A percentile compares a stretch with the other conserved stretches of the same genome.
Conservation (phyloP, 2,113 vertebrate genomes). For the Scophthalmus maximus region DNA sequence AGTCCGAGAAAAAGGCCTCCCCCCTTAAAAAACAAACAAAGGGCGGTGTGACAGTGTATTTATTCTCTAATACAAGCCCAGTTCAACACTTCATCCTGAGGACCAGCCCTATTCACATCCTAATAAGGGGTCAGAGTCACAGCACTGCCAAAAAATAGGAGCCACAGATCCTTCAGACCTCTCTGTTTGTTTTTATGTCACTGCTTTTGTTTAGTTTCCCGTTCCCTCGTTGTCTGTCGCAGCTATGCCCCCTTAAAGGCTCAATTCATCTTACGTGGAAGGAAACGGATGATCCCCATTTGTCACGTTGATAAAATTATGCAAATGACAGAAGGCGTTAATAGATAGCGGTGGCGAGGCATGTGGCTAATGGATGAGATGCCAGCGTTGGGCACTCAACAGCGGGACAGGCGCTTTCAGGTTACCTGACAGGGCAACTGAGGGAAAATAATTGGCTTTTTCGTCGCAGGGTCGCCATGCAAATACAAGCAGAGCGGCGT, state of each 20-base stretch:
- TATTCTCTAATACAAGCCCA: constrained; percentile 46
- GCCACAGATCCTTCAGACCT: constrained; percentile 42
- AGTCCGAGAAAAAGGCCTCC: constrained; percentile 35
- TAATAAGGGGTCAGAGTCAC: constrained; percentile 56
- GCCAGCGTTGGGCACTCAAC: constrained; percentile 71
- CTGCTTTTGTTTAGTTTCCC: constrained; percentile 65
- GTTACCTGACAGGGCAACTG: constrained; percentile 82
- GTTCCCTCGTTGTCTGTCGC: constrained; percentile 46
- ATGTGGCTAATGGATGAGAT: constrained; percentile 81
- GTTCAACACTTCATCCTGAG: constrained; percentile 42
- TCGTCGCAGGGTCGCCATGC: constrained; percentile 73
- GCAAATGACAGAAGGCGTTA: constrained; percentile 82
- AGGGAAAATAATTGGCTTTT: constrained; percentile 85
- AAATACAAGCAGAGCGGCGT: constrained; percentile 70
- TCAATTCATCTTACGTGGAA: constrained; percentile 80
- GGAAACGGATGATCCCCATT: constrained; percentile 79
- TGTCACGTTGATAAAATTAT: constrained; percentile 85
- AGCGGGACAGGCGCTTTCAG: constrained; percentile 80
- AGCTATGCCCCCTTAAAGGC: constrained; percentile 67
- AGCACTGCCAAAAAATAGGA: constrained; percentile 38
- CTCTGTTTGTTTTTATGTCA: constrained; percentile 69
- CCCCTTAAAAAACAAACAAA: constrained; percentile 46
- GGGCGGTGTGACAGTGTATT: constrained; percentile 62
- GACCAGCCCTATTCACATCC: constrained; percentile 51
- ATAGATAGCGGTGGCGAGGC: constrained; percentile 77